Evolutionary conservation across 2,888 invertebrate species (phyloP).

Genomic region (Agrilus biguttatus): DNA sequence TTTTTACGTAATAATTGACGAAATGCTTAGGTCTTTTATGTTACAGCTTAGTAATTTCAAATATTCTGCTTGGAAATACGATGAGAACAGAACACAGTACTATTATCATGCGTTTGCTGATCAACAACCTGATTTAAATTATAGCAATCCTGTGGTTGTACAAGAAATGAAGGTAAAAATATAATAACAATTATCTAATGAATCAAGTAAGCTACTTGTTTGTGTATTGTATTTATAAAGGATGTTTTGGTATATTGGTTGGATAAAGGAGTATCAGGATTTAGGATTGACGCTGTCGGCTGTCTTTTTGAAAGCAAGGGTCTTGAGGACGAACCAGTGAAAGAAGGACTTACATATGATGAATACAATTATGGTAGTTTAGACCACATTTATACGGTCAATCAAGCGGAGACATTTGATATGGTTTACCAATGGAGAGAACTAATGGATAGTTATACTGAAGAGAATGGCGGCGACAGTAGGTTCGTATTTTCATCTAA

Average conservation of each 20-base stretch:
- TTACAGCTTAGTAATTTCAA: slow-evolving; percentile 19
- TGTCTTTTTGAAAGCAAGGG: slow-evolving; percentile 29
- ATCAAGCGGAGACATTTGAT: slow-evolving; percentile 42
- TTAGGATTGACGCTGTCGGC: slow-evolving; percentile 65
- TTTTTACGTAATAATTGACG: too few species aligned
- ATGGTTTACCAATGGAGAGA: slow-evolving; percentile 53
- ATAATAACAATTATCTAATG: slow-evolving; percentile 17
- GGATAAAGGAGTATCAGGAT: slow-evolving; percentile 71
- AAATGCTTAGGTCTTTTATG: not conserved
- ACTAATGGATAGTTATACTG: slow-evolving; percentile 41
- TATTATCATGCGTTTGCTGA: slow-evolving; percentile 68
- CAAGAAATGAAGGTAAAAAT: slow-evolving; percentile 42
- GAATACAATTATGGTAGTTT: slow-evolving; percentile 40
- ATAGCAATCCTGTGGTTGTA: slow-evolving; percentile 51
- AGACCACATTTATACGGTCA: slow-evolving; percentile 45
- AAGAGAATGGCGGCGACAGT: slow-evolving; percentile 26
- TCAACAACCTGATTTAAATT: slow-evolving; percentile 73
- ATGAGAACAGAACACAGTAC: slow-evolving; percentile 32
- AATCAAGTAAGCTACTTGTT: too few species aligned
- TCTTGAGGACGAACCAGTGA: slow-evolving; percentile 30
- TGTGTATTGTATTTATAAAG: slow-evolving; percentile 31
- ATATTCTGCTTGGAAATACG: slow-evolving; percentile 20
- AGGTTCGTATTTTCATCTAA: slow-evolving; percentile 13
- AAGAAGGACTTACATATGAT: slow-evolving; percentile 21
- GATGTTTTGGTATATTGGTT: slow-evolving; percentile 65